phyloP scores from a whole-genome alignment of 2,113 vertebrate species.

The Microcebus jonahi region DNA sequence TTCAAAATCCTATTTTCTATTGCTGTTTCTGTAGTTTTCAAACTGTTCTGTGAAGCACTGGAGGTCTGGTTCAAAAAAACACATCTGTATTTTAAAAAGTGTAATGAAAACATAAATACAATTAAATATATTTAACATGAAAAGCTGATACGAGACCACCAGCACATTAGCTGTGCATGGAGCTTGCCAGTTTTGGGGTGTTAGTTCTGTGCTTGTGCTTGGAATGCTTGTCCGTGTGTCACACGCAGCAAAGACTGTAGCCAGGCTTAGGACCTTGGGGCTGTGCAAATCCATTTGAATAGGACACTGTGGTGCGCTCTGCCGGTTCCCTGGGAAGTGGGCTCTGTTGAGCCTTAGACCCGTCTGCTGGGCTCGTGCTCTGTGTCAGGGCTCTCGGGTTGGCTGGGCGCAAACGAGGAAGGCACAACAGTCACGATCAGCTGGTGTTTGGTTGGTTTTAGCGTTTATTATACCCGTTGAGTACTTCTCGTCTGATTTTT shows the following conservation, averaged over 20 bases:
- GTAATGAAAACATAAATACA: background rate
- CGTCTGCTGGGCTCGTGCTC: background rate
- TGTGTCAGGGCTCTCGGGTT: background rate
- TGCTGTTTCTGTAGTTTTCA: too few species aligned
- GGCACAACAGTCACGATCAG: too few species aligned
- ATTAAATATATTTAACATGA: accelerated
- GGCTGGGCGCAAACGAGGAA: background rate
- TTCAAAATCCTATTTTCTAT: background rate
- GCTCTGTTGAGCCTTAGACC: background rate
- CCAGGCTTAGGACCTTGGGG: background rate
- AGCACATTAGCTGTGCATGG: background rate
- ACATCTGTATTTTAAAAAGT: background rate
- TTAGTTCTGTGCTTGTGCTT: background rate
- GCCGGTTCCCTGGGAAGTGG: accelerated
- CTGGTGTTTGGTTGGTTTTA: background rate
- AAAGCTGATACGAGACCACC: background rate
- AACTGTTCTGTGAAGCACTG: background rate
- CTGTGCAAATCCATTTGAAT: accelerated
- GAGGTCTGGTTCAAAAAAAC: background rate
- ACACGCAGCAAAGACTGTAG: accelerated
- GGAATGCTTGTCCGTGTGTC: background rate
- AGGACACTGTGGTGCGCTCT: accelerated
- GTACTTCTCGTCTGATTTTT: background rate
- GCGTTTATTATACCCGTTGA: background rate
- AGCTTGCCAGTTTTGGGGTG: background rate